Conservation (phyloP, 1,140 invertebrate genomes). For the Aphidius gifuensis region DNA sequence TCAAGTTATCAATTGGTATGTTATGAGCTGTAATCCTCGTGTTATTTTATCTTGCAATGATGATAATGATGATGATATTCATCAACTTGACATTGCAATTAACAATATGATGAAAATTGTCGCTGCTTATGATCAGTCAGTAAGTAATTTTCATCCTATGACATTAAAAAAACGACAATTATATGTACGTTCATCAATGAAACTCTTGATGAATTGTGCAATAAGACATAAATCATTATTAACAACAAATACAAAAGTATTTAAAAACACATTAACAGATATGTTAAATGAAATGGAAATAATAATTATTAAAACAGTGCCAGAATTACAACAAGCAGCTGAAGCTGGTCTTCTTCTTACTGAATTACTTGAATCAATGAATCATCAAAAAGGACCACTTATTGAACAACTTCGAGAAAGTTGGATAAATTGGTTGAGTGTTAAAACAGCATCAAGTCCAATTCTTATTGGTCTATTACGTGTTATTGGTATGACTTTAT, state of each 20-base stretch:
- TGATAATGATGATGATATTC: conserved; percentile 37
- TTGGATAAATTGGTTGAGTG: conserved; percentile 48
- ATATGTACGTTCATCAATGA: conserved; percentile 61
- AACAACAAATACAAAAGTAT: conserved; percentile 53
- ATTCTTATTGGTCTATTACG: conserved; percentile 53
- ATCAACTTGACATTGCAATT: conserved; percentile 55
- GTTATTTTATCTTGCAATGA: conserved; percentile 60
- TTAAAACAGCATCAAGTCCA: conserved; percentile 52
- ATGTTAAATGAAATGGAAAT: conserved; percentile 63
- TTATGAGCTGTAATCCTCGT: conserved; percentile 71
- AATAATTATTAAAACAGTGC: conserved; percentile 55
- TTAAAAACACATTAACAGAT: conserved; percentile 56
- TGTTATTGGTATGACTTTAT: conserved; percentile 49
- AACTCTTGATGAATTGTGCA: conserved; percentile 61
- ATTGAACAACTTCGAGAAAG: conserved; percentile 46
- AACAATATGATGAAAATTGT: conserved; percentile 62
- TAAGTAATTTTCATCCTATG: conserved; percentile 51
- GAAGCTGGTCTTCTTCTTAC: conserved; percentile 55
- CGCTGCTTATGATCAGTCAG: conserved; percentile 57
- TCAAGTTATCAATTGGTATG: conserved; percentile 72
- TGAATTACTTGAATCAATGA: conserved; percentile 54
- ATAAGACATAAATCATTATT: conserved; percentile 57
- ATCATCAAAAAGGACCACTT: conserved; percentile 44
- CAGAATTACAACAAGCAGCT: conserved; percentile 54
- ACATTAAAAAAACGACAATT: conserved; percentile 60